Conservation (phyloP, 2,797 vertebrate genomes). For the Parambassis ranga region DNA sequence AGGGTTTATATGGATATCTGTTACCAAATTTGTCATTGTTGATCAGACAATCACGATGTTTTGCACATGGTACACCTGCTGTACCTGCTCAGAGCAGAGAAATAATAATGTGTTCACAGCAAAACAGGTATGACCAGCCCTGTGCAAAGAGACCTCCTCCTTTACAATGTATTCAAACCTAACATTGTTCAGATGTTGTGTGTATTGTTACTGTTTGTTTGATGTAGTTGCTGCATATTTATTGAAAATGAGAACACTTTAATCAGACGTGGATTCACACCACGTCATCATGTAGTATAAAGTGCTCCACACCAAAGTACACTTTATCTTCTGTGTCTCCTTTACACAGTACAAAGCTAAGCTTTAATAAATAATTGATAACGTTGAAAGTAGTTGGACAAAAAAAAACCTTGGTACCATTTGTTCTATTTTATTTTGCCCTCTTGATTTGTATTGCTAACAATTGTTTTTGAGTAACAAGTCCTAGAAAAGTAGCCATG, state of each 20-base stretch:
- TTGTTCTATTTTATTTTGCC: conserved; percentile 9
- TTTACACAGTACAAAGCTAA: background rate
- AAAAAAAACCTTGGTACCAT: conserved; percentile 1
- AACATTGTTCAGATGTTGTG: conserved; percentile 17
- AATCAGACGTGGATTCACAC: background rate
- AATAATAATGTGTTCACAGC: background rate
- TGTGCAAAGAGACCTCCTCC: background rate
- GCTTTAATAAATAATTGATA: background rate
- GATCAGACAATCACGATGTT: conserved; percentile 56
- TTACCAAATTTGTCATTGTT: conserved; percentile 51
- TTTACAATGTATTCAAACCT: conserved; percentile 3
- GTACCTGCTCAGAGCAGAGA: conserved; percentile 7
- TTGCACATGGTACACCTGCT: conserved; percentile 56
- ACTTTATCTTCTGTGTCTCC: conserved; percentile 1
- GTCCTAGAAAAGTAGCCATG: background rate
- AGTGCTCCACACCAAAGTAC: conserved; percentile 41
- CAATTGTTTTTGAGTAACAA: background rate
- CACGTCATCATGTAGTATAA: conserved; percentile 7
- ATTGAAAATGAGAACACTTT: conserved; percentile 56
- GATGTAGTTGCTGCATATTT: conserved; percentile 61
- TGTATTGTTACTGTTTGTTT: conserved; percentile 38
- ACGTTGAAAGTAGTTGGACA: background rate
- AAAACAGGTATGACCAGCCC: conserved; percentile 2
- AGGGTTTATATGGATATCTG: conserved; percentile 18
- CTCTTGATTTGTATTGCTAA: background rate